These are phyloP conservation scores for Notodonta dromedarius DNA, from an alignment of 2,888 invertebrate genomes.

Conservation along the genomic window DNA sequence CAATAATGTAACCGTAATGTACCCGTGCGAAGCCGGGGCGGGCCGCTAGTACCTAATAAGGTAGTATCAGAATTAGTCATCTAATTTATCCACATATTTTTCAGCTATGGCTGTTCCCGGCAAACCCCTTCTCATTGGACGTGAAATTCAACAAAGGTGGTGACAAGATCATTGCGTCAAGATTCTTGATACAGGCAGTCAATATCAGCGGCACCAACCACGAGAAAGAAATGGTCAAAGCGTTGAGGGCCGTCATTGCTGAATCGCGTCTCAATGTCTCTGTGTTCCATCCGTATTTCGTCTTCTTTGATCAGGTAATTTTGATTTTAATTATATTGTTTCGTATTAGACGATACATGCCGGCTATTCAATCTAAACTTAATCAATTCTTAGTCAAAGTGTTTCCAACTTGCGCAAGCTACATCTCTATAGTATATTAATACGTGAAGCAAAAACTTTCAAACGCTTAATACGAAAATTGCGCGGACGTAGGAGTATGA, in stretches of 20 bases:
- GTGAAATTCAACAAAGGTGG: slow-evolving; percentile 91
- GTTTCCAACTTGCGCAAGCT: too few relatives aligned
- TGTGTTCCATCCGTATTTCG: slow-evolving; percentile 97
- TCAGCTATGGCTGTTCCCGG: slow-evolving; percentile 90
- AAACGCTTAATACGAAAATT: too few relatives aligned
- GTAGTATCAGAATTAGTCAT: neutral
- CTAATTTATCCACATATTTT: slow-evolving; percentile 42
- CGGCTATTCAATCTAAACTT: too few relatives aligned
- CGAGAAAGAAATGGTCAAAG: slow-evolving; percentile 95
- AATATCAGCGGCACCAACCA: slow-evolving; percentile 95
- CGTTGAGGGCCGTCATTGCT: slow-evolving; percentile 89
- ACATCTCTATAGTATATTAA: too few relatives aligned
- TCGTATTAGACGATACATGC: neutral
- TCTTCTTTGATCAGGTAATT: slow-evolving; percentile 94
- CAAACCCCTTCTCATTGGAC: slow-evolving; percentile 92
- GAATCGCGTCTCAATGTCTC: slow-evolving; percentile 93
- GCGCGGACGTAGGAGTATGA: too few relatives aligned
- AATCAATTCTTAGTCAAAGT: too few relatives aligned
- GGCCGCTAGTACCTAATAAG: too few relatives aligned
- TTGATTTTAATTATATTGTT: slow-evolving; percentile 6
- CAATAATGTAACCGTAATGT: too few relatives aligned
- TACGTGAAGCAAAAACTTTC: too few relatives aligned
- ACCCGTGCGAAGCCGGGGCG: too few relatives aligned
- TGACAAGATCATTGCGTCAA: slow-evolving; percentile 90
- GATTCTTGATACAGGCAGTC: slow-evolving; percentile 94